Evolutionary conservation across 2,888 invertebrate species (phyloP), one percentile per base, ranked within the genome.

Genomic region (Aporophyla lueneburgensis): DNA sequence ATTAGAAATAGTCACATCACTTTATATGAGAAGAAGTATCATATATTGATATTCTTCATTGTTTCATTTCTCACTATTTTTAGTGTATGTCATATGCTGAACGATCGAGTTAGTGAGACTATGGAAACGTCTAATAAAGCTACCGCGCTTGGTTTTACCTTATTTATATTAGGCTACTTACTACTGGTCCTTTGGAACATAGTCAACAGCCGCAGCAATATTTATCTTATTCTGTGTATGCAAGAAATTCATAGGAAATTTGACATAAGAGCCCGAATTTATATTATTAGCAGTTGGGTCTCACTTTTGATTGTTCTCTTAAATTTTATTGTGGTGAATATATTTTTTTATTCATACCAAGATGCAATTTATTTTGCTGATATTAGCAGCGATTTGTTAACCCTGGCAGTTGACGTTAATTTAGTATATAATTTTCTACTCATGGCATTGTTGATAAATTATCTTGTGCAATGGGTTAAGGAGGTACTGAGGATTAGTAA

Each of bases 11-110:
- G 5, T 54, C 49, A 19, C 5, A 78, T 78, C 5, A 59, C n/a
- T 58, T 51, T 21, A 0, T 77, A 58, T 43, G 53, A 65, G 9
- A 78, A 72, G 5, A 78, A 78, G 12, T 77, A 65, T 33, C 43
- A 33, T 1, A 4, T 71, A 14, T 5, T 49, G 2, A 1, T 62
- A 0, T 54, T 43, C 1, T 33, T 56, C 3, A 21, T 54, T n/a
- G 21, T 51, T 63, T 40, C 9, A 12, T 6, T 27, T 59, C 21
- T 14, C 0, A 43, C 53, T 43, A 16, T 16, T 6, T 59, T 24
- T 0, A 51, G 5, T 9, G 2, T 49, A 1, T 24, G 21, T 61
- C 14, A 27, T 27, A 19, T 46, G n/a, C 14, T 56, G n/a, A 33
- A 56, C 19, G 43, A 46, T 54, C 12, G 4, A 46, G 27, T n/a